Evolutionary conservation across 2,888 invertebrate genomes (phyloP).

Genomic region (Carcina quercana): DNA sequence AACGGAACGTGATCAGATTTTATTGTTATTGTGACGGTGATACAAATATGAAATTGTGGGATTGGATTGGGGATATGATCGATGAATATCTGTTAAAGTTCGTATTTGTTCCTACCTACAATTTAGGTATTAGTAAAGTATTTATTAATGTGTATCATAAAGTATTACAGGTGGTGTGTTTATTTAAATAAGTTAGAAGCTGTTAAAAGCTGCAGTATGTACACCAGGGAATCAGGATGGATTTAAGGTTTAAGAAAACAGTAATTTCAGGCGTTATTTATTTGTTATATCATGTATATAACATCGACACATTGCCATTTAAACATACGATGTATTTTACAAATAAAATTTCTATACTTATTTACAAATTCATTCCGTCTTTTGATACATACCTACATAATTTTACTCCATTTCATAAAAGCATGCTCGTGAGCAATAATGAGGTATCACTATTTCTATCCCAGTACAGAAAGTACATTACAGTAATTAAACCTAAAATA

Average conservation of each 20-base stretch:
- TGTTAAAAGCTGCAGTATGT: too few species aligned
- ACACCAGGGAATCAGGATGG: too few species aligned
- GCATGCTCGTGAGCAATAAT: constrained; percentile 43
- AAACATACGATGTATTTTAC: constrained; percentile 57
- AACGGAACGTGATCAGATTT: too few species aligned
- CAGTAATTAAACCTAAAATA: constrained; percentile 23
- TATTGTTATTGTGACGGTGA: too few species aligned
- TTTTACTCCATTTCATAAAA: constrained; percentile 18
- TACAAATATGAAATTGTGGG: too few species aligned
- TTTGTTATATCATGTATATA: constrained; percentile 63
- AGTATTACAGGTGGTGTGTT: too few species aligned
- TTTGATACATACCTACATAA: constrained; percentile 35
- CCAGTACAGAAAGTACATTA: constrained; percentile 25
- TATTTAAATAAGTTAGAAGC: too few species aligned
- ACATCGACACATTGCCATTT: constrained; percentile 66
- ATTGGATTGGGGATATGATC: too few species aligned
- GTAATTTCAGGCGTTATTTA: constrained; percentile 46
- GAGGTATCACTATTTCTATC: constrained; percentile 34
- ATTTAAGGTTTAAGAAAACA: neutral
- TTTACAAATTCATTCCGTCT: constrained; percentile 50
- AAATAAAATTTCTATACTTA: constrained; percentile 56
- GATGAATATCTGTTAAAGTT: too few species aligned
- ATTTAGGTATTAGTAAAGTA: too few species aligned
- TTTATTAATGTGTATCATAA: too few species aligned
- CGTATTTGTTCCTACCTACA: too few species aligned